Evolutionary conservation across 2,888 invertebrate genomes (phyloP), one percentile per base, ranked within the genome.

Genomic region (Acanthococcus lagerstroemiae): DNA sequence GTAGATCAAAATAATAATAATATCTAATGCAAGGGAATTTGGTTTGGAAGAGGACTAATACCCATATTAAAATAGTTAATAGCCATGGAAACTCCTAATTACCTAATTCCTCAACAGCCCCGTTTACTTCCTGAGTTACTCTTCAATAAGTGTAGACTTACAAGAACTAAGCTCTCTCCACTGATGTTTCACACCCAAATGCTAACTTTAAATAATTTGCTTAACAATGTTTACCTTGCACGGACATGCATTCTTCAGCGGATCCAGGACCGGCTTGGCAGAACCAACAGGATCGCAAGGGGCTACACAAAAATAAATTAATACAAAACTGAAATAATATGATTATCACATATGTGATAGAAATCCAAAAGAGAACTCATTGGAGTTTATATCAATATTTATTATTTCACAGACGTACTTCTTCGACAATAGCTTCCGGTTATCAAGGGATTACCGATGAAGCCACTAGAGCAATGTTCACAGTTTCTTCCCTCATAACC

Each of bases 181-280:
- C n/a, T n/a, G n/a, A n/a, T n/a, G n/a, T n/a, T n/a, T n/a, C n/a
- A n/a, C n/a, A n/a, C n/a, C n/a, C n/a, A n/a, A n/a, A n/a, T n/a
- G n/a, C n/a, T n/a, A n/a, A n/a, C n/a, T n/a, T n/a, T n/a, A n/a
- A n/a, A n/a, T n/a, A n/a, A n/a, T n/a, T n/a, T n/a, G n/a, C n/a
- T n/a, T n/a, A n/a, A n/a, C n/a, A n/a, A n/a, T n/a, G n/a, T n/a
- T 73, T 80, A 87, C 87, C 82, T 87, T 87, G 79, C 88, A 88
- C 19, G 77, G 76, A 75, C 88, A 88, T 65, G 78, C 76, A 68
- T 84, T 83, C 50, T 80, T 80, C 0, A 74, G 71, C 5, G 79
- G 76, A 72, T 82, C 80, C 0, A 79, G 77, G 15, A 73, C 72
- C 70, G 79, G 79, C 73, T 72, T 79, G 70, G 80, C 74, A 7